phyloP scores from a whole-genome alignment of 2,888 invertebrate species.

The Nemotelus nigrinus region DNA sequence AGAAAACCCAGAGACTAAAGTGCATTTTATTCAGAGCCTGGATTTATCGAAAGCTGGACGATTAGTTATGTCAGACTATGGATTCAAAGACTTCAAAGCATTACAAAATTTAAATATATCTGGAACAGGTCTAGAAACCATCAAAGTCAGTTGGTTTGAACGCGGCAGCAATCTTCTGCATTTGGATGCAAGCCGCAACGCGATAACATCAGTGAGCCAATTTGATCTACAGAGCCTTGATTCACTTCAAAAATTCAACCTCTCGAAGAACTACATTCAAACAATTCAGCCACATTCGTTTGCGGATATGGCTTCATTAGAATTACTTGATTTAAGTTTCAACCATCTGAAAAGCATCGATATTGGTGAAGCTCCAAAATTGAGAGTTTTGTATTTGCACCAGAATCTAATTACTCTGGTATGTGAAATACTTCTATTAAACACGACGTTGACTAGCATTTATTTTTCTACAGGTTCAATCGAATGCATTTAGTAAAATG shows the following conservation, averaged over 20 bases:
- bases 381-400: conserved; percentile 56
- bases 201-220: conserved; percentile 53
- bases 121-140: conserved; percentile 52
- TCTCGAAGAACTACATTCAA: conserved; percentile 57
- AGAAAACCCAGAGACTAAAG: neutral
- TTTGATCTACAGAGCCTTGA: conserved; percentile 54
- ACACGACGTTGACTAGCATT: neutral
- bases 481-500: conserved; percentile 54
- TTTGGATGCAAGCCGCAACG: conserved; percentile 60
- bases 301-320: conserved; percentile 53
- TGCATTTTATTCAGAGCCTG: conserved; percentile 52
- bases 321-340: conserved; percentile 56
- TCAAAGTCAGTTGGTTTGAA: conserved; percentile 55
- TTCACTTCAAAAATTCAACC: conserved; percentile 57
- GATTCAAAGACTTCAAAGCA: conserved; percentile 56
- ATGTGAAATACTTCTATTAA: neutral
- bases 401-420: conserved; percentile 56
- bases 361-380: conserved; percentile 53
- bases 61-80: conserved; percentile 54
- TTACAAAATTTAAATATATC: conserved; percentile 58
- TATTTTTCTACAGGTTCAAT: conserved; percentile 53
- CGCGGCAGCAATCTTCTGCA: conserved; percentile 53
- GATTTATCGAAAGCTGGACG: conserved; percentile 57
- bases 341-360: conserved; percentile 57
- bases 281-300: conserved; percentile 54